phyloP scores from a whole-genome alignment of 2,888 invertebrate species.

The Ophion obscuratus region DNA sequence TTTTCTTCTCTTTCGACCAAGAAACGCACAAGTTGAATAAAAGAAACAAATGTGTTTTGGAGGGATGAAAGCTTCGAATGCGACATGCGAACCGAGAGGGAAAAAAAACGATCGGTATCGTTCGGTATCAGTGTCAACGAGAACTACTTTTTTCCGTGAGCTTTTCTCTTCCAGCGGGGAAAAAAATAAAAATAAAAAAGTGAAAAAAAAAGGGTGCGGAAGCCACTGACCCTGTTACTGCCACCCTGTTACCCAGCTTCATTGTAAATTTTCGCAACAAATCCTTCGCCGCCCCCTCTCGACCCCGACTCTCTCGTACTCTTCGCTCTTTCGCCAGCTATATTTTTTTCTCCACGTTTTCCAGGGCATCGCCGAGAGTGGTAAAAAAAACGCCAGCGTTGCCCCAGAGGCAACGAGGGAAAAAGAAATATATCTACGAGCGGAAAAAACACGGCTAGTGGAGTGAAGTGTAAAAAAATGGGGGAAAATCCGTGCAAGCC shows the following conservation, averaged over 20 bases:
- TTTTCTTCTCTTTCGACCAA: background rate
- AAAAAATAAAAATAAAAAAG: constrained; percentile 16
- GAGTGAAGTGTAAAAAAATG: constrained; percentile 19
- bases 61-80: background rate
- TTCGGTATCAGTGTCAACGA: constrained; percentile 3
- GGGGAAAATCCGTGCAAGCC: constrained; percentile 16
- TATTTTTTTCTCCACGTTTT: constrained; percentile 47
- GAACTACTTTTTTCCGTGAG: background rate
- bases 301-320: background rate
- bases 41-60: background rate
- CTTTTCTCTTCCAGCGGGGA: background rate
- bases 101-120: background rate
- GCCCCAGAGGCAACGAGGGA: background rate
- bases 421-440: constrained; percentile 38
- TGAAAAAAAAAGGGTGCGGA: background rate
- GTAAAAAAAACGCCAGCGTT: constrained; percentile 3
- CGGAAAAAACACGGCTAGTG: background rate
- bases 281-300: constrained; percentile 21
- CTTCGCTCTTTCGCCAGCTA: constrained; percentile 29
- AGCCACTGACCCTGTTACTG: constrained; percentile 38
- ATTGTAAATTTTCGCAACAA: constrained; percentile 53
- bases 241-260: constrained; percentile 16
- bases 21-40: background rate
- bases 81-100: background rate
- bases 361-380: constrained; percentile 27